Evolutionary conservation across 35 echinoderm and acorn worm species (phyloP).

Genomic region (Lytechinus pictus): DNA sequence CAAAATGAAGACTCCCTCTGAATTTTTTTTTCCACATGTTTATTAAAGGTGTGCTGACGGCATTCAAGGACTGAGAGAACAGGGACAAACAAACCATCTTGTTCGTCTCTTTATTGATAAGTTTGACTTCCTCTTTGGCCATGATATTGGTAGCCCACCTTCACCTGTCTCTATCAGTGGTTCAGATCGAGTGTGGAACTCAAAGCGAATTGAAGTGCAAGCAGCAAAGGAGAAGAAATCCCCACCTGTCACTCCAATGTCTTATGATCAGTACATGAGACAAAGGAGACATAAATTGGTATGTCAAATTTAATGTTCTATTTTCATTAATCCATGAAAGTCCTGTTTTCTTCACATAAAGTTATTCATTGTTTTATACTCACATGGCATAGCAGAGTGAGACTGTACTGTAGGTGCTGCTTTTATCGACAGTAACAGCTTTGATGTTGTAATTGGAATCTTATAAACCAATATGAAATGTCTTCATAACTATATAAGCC

Average conservation of each 20-base stretch:
- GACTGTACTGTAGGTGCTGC: too few species aligned
- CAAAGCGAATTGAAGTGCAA: constrained; percentile 88
- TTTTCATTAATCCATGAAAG: too few species aligned
- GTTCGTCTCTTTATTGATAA: constrained; percentile 86
- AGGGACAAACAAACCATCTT: constrained; percentile 83
- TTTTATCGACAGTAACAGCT: too few species aligned
- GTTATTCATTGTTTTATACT: too few species aligned
- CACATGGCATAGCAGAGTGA: too few species aligned
- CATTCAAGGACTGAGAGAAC: constrained; percentile 81
- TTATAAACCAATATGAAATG: too few species aligned
- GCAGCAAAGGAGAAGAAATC: constrained; percentile 75
- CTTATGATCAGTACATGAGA: constrained; percentile 69
- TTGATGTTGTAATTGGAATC: too few species aligned
- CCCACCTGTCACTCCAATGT: constrained; percentile 75
- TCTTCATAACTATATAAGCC: too few species aligned
- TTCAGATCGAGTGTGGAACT: constrained; percentile 40
- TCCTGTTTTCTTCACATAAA: too few species aligned
- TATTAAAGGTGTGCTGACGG: constrained; percentile 80
- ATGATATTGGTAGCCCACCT: constrained; percentile 21
- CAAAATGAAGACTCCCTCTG: too few species aligned
- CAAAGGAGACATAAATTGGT: constrained; percentile 57
- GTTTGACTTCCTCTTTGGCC: constrained; percentile 68
- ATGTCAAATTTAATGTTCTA: neutral
- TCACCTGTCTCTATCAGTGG: neutral
- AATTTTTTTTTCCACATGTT: too few species aligned